These are phyloP conservation scores for Siniperca knerii DNA, from an alignment of 2,113 vertebrate genomes.

Conservation along the genomic window DNA sequence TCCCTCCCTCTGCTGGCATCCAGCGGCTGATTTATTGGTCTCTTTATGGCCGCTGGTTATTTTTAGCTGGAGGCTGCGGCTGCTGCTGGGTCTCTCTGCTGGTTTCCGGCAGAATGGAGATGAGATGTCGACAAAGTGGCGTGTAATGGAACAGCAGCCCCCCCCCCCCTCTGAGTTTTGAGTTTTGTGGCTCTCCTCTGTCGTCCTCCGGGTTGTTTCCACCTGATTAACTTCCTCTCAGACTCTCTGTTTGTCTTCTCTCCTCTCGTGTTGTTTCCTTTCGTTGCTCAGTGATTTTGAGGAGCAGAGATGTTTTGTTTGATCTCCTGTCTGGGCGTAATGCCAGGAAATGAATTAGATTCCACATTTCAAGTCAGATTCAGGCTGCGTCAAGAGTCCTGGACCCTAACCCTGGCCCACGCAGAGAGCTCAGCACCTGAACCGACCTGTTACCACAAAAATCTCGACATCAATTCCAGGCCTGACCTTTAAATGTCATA, in stretches of 20 bases:
- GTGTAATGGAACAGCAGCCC: conserved; percentile 4
- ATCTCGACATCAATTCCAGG: background rate
- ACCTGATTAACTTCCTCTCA: conserved; percentile 33
- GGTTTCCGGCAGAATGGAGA: conserved; percentile 50
- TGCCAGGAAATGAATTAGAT: conserved; percentile 2
- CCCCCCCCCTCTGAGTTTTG: background rate
- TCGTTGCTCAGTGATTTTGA: background rate
- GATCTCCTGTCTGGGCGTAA: background rate
- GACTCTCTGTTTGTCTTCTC: background rate
- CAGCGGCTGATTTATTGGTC: conserved; percentile 39
- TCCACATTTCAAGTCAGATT: background rate
- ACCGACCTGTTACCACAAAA: background rate
- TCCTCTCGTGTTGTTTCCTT: background rate
- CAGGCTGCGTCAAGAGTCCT: background rate
- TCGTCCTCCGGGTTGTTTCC: background rate
- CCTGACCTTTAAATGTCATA: background rate
- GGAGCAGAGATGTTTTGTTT: conserved; percentile 11
- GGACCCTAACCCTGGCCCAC: background rate
- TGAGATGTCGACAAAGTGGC: conserved; percentile 46
- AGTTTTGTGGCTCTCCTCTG: background rate
- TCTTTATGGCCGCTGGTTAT: conserved; percentile 60
- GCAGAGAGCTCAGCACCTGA: background rate
- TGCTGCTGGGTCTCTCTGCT: conserved; percentile 2
- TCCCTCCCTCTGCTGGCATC: conserved; percentile 35
- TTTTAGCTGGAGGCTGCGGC: conserved; percentile 62